Base-by-base conservation (phyloP, 2,888 invertebrate genomes). In the Prosopocoilus inquinatus region DNA sequence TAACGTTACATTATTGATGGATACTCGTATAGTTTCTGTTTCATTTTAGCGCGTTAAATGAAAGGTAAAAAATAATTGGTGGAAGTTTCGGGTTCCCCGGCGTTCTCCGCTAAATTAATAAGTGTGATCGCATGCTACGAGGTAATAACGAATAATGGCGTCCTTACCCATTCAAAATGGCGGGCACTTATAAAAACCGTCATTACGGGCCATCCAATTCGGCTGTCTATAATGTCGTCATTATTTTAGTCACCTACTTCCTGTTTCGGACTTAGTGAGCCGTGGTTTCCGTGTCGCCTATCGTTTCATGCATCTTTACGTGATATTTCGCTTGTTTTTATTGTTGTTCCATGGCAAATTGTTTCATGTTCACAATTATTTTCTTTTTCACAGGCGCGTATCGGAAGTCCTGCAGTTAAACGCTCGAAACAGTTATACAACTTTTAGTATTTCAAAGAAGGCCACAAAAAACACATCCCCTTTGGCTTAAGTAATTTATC, bases 91-190 rank as follows among this genome's bases (percentile, higher is more conserved):
- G 20, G 20, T 28, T 28, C 20, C 20, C 20, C 20, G 20, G 20
- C 20, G 20, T 28, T 28, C 20, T 28, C 20, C 20, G 20, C 45
- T 9, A 53, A 53, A 53, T 53, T 47, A 47, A 53, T 47, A 48
- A 41, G 41, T 44, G 28, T 20, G 36, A 47, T 64, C 56, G 64
- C 64, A 57, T 64, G 64, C 59, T 50, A 57, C 60, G 59, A 48
- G 58, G 53, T 56, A 64, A 63, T 64, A 61, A 64, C 47, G 54
- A 49, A 53, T 57, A 63, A 63, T 63, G 60, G 60, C 58, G 61
- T 57, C 56, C 63, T 64, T 56, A 58, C 57, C 55, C 57, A 56
- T 58, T 61, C 61, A 64, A 64, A 58, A 64, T 64, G 64, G 64
- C 64, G 58, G 35, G 53, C 59, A 59, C 58, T 61, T 58, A 63